Percentiles rank a stretch among this genome's conserved stretches.
These are phyloP conservation scores for Echinometra lucunter DNA, from an alignment of 53 echinoderm and acorn worm genomes.

Conservation along the genomic window DNA sequence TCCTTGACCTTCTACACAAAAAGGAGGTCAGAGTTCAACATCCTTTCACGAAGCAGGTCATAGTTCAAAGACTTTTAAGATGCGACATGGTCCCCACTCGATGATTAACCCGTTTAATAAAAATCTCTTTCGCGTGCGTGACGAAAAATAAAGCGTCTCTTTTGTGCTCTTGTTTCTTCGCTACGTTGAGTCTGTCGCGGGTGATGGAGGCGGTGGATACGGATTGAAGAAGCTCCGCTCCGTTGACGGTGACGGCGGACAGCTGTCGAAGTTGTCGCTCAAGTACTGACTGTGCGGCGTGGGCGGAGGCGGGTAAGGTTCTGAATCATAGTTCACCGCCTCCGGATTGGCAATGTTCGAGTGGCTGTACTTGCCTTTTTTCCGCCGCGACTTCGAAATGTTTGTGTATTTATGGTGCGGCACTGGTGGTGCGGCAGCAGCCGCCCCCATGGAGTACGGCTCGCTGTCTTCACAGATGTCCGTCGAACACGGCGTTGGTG, in stretches of 20 bases:
- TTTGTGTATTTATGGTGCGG: slow-evolving; percentile 79
- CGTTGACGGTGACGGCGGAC: slow-evolving; percentile 98
- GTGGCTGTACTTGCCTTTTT: slow-evolving; percentile 79
- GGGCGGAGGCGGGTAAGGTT: slow-evolving; percentile 94
- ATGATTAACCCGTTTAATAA: not conserved
- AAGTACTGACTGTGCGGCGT: slow-evolving; percentile 90
- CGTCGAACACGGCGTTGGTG: slow-evolving; percentile 96
- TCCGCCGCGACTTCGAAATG: slow-evolving; percentile 75
- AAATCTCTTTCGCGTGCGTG: not conserved
- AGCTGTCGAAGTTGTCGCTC: slow-evolving; percentile 92
- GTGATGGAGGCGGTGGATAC: slow-evolving; percentile 96
- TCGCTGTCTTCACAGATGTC: slow-evolving; percentile 98
- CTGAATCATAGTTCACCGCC: slow-evolving; percentile 84
- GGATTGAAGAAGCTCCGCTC: slow-evolving; percentile 97
- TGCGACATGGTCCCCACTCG: not conserved
- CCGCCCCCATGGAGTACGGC: slow-evolving; percentile 72
- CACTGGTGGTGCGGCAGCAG: slow-evolving; percentile 52
- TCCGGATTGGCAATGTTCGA: slow-evolving; percentile 89
- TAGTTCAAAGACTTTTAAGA: slow-evolving; percentile 30
- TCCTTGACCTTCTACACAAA: not conserved
- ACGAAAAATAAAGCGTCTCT: slow-evolving; percentile 15
- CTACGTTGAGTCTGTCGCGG: slow-evolving; percentile 96
- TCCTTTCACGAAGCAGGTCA: not conserved
- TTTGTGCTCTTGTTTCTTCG: slow-evolving; percentile 23
- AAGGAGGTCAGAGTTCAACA: not conserved